Percentiles rank a stretch among this genome's conserved stretches.
Evolutionary conservation across 2,888 invertebrate genomes (phyloP).

Genomic region (Ochropleura plecta): DNA sequence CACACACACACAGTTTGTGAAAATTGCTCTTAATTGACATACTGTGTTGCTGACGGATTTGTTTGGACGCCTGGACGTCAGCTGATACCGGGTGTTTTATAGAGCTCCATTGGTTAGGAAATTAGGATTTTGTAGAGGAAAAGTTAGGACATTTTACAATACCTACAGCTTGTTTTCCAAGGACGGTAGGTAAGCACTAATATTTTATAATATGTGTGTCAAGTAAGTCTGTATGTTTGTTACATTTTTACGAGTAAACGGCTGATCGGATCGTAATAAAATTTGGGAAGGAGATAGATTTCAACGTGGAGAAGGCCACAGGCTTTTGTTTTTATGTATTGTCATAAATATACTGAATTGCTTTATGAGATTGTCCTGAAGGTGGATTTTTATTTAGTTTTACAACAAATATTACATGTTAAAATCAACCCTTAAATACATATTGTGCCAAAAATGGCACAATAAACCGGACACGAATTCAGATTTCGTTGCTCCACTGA

Average conservation of each 20-base stretch:
- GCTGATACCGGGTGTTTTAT: conserved; percentile 29
- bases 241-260: too few species aligned
- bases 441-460: too few species aligned
- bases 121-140: conserved; percentile 4
- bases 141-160: background rate
- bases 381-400: background rate
- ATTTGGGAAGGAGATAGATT: too few species aligned
- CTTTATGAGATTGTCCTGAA: background rate
- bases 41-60: conserved; percentile 47
- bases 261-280: too few species aligned
- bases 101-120: background rate
- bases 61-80: conserved; percentile 46
- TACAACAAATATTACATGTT: background rate
- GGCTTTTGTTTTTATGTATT: too few species aligned
- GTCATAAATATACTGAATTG: background rate
- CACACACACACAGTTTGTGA: conserved; percentile 32
- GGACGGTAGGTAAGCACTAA: too few species aligned
- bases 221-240: too few species aligned
- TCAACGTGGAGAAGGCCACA: too few species aligned
- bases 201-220: too few species aligned
- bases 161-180: background rate
- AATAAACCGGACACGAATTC: too few species aligned
- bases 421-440: too few species aligned
- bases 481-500: too few species aligned
- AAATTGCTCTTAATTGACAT: conserved; percentile 61